Evolutionary conservation across 2,888 invertebrate species (phyloP).

Genomic region (Lasioglossum pauxillum): DNA sequence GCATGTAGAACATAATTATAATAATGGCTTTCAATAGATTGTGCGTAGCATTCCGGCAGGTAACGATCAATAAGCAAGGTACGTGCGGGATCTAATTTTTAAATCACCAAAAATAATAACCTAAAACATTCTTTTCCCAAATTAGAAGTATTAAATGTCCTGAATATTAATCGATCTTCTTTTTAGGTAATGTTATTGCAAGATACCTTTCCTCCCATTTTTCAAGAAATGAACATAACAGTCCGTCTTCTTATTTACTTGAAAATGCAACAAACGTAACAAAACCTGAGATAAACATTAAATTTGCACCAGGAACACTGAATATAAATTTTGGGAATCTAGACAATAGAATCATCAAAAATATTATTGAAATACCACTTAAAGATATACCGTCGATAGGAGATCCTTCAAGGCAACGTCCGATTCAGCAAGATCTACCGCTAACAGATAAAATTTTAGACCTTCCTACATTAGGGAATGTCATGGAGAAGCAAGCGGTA

Average conservation of each 20-base stretch:
- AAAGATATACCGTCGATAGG: constrained; percentile 70
- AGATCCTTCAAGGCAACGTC: constrained; percentile 70
- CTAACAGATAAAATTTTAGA: constrained; percentile 85
- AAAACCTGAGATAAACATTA: constrained; percentile 50
- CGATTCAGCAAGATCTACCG: constrained; percentile 79
- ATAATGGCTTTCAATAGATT: constrained; percentile 67
- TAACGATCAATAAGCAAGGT: constrained; percentile 45
- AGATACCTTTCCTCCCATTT: constrained; percentile 36
- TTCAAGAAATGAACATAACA: constrained; percentile 5
- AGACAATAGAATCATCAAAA: constrained; percentile 45
- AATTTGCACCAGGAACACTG: constrained; percentile 66
- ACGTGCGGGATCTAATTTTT: constrained; percentile 26
- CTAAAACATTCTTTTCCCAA: background rate
- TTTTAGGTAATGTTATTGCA: constrained; percentile 35
- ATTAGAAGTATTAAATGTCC: background rate
- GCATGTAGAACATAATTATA: constrained; percentile 5
- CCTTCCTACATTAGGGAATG: constrained; percentile 79
- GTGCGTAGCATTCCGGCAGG: constrained; percentile 60
- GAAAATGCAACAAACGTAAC: background rate
- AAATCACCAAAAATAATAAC: constrained; percentile 33
- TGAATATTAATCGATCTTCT: background rate
- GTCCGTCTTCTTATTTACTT: background rate
- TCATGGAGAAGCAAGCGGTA: constrained; percentile 89
- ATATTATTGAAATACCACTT: constrained; percentile 76
- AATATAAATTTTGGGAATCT: constrained; percentile 74